Conservation (phyloP, 2,888 invertebrate species). For the Lottia gigantea region DNA sequence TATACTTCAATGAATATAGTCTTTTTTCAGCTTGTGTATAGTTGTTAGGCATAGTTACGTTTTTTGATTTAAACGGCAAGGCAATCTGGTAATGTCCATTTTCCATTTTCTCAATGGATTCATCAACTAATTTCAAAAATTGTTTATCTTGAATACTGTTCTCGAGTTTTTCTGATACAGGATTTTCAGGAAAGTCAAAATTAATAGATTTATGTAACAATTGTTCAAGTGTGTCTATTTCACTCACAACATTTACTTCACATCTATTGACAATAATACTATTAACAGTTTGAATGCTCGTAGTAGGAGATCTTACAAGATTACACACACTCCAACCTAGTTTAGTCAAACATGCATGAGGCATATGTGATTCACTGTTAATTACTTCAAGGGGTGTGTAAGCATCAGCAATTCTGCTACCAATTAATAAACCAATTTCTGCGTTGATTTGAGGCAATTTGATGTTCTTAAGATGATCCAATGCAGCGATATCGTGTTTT, state of each 20-base stretch:
- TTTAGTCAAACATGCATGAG: neutral
- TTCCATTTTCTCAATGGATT: neutral
- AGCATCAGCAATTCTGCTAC: neutral
- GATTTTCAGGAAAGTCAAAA: neutral
- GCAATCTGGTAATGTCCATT: neutral
- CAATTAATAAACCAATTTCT: conserved; percentile 1
- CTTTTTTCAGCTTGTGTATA: neutral
- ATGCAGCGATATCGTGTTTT: neutral
- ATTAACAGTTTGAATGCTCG: neutral
- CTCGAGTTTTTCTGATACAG: neutral
- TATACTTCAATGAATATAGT: neutral
- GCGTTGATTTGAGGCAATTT: neutral
- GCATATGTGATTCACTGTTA: no score
- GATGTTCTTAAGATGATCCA: neutral
- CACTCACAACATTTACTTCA: neutral
- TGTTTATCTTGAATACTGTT: neutral
- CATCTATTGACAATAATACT: neutral
- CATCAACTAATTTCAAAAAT: neutral
- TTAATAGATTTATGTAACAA: neutral
- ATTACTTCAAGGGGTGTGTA: neutral
- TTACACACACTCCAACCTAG: neutral
- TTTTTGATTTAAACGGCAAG: neutral
- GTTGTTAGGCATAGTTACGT: neutral
- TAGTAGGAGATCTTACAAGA: neutral
- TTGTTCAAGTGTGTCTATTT: neutral